phyloP scores from a whole-genome alignment of 2,113 vertebrate genomes.

The Bungarus multicinctus region DNA sequence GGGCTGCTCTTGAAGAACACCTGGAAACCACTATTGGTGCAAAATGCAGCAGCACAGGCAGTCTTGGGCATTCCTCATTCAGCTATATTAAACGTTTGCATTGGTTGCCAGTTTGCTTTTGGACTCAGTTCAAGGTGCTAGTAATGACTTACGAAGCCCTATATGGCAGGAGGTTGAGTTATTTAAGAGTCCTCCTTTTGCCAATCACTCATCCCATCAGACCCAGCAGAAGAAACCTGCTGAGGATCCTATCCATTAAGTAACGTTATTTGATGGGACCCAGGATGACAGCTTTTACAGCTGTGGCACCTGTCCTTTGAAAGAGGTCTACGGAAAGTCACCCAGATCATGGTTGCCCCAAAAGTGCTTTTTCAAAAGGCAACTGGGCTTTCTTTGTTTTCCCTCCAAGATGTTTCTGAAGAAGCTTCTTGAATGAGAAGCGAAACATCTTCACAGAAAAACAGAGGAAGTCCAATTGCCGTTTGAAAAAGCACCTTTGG shows the following conservation, averaged over 20 bases:
- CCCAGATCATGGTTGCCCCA: background rate
- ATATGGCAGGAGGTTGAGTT: background rate
- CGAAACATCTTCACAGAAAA: background rate
- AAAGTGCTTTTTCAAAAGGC: background rate
- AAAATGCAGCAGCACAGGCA: background rate
- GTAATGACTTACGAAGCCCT: background rate
- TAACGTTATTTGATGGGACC: background rate
- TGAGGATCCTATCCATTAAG: background rate
- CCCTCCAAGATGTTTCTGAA: background rate
- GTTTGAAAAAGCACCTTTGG: background rate
- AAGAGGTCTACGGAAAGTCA: background rate
- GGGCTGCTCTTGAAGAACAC: background rate
- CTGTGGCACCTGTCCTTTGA: background rate
- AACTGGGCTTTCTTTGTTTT: background rate
- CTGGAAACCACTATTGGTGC: background rate
- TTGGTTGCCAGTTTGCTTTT: background rate
- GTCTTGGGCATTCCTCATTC: background rate
- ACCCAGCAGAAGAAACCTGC: background rate
- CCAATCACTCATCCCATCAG: background rate
- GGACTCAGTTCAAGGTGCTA: background rate
- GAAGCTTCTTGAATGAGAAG: background rate
- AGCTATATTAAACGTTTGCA: background rate
- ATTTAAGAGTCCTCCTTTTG: background rate
- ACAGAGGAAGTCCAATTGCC: background rate
- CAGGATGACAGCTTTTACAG: background rate